Percentiles rank a stretch among this genome's conserved stretches.
Evolutionary conservation across 2,113 vertebrate species (phyloP).

Genomic region (Albula glossodonta): DNA sequence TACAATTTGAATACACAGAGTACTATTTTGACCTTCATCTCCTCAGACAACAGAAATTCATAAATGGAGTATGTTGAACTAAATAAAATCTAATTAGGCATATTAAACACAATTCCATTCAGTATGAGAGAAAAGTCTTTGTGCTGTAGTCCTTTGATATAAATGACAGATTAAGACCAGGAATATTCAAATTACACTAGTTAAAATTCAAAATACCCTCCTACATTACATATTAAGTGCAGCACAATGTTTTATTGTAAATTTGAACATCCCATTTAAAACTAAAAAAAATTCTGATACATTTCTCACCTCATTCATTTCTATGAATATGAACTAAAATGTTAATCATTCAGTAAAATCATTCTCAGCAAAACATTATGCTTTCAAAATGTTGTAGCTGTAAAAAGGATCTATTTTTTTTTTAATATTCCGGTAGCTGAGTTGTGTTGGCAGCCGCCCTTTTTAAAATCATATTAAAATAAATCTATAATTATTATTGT

Average conservation of each 20-base stretch:
- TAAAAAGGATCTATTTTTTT: background rate
- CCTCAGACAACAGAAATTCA: background rate
- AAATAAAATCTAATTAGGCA: background rate
- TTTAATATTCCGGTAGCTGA: background rate
- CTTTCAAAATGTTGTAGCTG: background rate
- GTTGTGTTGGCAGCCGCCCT: background rate
- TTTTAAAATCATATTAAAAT: background rate
- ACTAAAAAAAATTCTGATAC: background rate
- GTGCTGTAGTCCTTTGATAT: background rate
- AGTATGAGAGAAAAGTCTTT: background rate
- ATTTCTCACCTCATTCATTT: background rate
- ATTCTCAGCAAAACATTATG: background rate
- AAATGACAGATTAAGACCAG: background rate
- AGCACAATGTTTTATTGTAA: background rate
- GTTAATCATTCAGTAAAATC: background rate
- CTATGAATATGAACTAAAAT: background rate
- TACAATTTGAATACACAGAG: background rate
- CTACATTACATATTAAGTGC: background rate
- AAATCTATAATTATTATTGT: background rate
- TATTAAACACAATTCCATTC: background rate
- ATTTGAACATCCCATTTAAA: background rate
- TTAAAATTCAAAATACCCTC: background rate
- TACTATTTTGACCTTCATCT: constrained; percentile 12
- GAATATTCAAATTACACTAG: background rate
- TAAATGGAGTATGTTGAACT: background rate